Conservation (phyloP, 2,113 vertebrate genomes). For the Noturus placidus region DNA sequence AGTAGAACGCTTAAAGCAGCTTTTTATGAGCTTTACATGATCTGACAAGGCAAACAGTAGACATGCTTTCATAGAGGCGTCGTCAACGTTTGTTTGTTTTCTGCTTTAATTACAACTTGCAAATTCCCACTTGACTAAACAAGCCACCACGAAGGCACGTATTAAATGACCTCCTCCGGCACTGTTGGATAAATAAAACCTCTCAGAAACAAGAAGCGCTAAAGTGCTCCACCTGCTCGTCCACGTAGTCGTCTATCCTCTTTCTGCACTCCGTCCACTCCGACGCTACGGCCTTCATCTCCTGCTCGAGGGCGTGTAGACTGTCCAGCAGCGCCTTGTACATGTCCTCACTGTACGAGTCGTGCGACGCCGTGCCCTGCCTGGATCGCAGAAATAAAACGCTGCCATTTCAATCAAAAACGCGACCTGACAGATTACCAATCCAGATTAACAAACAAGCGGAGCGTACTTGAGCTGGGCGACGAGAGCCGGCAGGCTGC, state of each 20-base stretch:
- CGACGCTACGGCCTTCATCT: slow-evolving; percentile 84
- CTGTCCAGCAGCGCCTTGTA: slow-evolving; percentile 87
- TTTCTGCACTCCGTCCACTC: slow-evolving; percentile 96
- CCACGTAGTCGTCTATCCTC: slow-evolving; percentile 95
- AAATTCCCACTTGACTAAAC: neutral
- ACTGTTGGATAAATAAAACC: neutral
- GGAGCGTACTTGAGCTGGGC: slow-evolving; percentile 86
- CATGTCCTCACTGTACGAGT: slow-evolving; percentile 88
- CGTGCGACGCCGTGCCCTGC: slow-evolving; percentile 85
- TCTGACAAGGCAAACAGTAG: neutral
- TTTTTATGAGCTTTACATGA: neutral
- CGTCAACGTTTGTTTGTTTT: neutral
- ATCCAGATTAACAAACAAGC: neutral
- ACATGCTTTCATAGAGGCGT: neutral
- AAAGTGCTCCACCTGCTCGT: slow-evolving; percentile 84
- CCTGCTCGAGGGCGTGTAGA: slow-evolving; percentile 87
- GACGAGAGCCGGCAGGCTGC: slow-evolving; percentile 86
- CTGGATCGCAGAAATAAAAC: slow-evolving; percentile 59
- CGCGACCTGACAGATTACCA: neutral
- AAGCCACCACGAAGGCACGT: neutral
- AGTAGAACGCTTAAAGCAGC: neutral
- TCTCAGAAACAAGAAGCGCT: neutral
- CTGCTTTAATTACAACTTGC: neutral
- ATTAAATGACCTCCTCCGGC: neutral
- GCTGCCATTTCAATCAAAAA: neutral